Evolutionary conservation across 2,113 vertebrate species (phyloP).

Genomic region (Glaucomys volans): DNA sequence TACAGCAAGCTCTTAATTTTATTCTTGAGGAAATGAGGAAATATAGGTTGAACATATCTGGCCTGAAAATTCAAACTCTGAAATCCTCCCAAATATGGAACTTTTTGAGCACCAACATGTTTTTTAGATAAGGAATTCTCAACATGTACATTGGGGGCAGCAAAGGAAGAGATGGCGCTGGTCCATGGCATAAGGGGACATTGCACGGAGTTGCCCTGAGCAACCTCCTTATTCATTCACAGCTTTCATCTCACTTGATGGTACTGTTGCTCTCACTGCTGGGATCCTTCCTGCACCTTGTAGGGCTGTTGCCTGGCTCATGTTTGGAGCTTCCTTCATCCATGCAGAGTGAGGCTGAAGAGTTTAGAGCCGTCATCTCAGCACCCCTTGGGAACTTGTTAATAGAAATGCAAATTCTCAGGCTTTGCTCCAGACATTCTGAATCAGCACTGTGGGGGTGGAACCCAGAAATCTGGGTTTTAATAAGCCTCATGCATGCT

Average conservation of each 20-base stretch:
- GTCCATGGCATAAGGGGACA: neutral
- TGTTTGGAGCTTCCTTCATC: neutral
- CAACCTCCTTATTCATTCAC: neutral
- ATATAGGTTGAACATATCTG: neutral
- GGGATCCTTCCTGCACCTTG: neutral
- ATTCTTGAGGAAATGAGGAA: neutral
- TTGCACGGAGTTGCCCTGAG: neutral
- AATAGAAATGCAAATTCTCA: neutral
- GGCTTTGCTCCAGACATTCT: neutral
- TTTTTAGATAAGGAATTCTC: neutral
- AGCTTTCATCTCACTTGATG: neutral
- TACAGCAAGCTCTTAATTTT: neutral
- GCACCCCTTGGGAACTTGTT: neutral
- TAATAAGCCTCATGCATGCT: neutral
- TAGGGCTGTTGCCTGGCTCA: too few species aligned
- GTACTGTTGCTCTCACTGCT: neutral
- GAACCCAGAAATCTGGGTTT: neutral
- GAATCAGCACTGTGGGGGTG: neutral
- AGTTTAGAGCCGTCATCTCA: neutral
- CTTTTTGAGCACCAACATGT: neutral
- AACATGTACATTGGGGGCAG: neutral
- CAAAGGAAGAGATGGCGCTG: neutral
- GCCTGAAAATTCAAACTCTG: neutral
- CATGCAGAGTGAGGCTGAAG: neutral
- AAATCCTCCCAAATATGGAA: neutral